Conservation (phyloP, 2,113 vertebrate species). For the Melanostigma gelatinosum region DNA sequence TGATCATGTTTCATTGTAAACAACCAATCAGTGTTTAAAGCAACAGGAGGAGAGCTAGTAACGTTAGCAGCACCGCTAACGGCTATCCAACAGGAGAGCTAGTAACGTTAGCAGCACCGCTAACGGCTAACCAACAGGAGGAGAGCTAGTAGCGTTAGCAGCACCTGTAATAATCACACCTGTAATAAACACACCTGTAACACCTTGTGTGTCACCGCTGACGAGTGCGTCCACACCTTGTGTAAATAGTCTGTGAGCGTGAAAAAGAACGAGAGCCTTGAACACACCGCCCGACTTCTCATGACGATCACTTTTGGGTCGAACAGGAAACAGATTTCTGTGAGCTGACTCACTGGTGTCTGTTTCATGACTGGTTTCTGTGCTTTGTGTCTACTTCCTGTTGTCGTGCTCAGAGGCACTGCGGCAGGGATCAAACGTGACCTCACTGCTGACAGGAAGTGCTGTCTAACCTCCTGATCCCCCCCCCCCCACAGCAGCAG, state of each 20-base stretch:
- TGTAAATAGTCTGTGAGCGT: background rate
- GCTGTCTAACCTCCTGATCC: constrained; percentile 10
- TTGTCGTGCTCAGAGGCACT: constrained; percentile 34
- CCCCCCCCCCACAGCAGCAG: constrained; percentile 32
- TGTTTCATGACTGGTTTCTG: constrained; percentile 5
- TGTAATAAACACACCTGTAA: too few relatives aligned
- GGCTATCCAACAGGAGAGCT: too few relatives aligned
- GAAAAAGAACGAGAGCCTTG: too few relatives aligned
- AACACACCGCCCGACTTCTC: background rate
- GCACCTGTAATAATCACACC: too few relatives aligned
- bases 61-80: too few relatives aligned
- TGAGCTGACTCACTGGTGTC: constrained; percentile 22
- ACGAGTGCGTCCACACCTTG: constrained; percentile 42
- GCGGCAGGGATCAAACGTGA: constrained; percentile 42
- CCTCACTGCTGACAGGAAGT: constrained; percentile 45
- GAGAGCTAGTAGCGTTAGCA: too few relatives aligned
- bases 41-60: too few relatives aligned
- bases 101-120: too few relatives aligned
- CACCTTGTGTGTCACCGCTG: too few relatives aligned
- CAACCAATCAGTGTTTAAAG: too few relatives aligned
- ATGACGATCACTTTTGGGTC: background rate
- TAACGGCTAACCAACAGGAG: too few relatives aligned
- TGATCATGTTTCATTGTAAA: too few relatives aligned
- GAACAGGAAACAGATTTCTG: constrained; percentile 24
- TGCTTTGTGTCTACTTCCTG: background rate